Evolutionary conservation across 1,140 invertebrate species (phyloP).

Genomic region (Panagrolaimus sp.): DNA sequence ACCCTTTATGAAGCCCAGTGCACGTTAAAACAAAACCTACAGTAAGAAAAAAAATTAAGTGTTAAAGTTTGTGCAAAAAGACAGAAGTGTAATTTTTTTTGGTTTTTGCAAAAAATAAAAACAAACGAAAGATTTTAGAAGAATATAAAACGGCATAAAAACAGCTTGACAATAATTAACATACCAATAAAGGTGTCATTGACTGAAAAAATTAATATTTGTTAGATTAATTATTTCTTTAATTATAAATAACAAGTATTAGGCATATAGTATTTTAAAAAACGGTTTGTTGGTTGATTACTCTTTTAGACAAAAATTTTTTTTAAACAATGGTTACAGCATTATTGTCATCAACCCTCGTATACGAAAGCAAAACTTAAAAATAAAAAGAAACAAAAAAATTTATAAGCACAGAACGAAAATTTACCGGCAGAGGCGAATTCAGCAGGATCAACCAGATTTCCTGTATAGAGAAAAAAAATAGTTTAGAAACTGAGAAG

Average conservation of each 20-base stretch:
- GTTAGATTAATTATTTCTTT: conserved; percentile 6
- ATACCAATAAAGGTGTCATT: conserved; percentile 99
- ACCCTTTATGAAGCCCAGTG: too few species aligned
- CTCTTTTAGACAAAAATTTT: too few species aligned
- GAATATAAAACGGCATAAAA: too few species aligned
- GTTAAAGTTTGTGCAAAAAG: too few species aligned
- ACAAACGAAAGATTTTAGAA: too few species aligned
- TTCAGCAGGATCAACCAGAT: conserved; percentile 94
- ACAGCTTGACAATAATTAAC: conserved; percentile 59
- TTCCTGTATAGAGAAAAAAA: conserved; percentile 65
- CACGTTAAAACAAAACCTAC: too few species aligned
- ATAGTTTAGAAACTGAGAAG: conserved; percentile 13
- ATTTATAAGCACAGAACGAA: too few species aligned
- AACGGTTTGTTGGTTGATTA: too few species aligned
- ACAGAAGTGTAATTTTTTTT: too few species aligned
- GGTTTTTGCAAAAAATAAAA: too few species aligned
- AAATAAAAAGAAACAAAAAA: conserved; percentile 18
- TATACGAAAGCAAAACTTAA: conserved; percentile 23
- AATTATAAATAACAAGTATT: conserved; percentile 27
- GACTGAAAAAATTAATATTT: conserved; percentile 65
- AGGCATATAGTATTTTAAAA: neutral
- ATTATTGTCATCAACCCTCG: conserved; percentile 9
- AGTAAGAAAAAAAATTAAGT: too few species aligned
- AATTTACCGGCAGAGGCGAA: conserved; percentile 89
- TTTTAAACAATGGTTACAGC: too few species aligned